Evolutionary conservation across 1,140 invertebrate species (phyloP), one percentile per base, ranked within the genome.

Genomic region (Octopus sinensis): DNA sequence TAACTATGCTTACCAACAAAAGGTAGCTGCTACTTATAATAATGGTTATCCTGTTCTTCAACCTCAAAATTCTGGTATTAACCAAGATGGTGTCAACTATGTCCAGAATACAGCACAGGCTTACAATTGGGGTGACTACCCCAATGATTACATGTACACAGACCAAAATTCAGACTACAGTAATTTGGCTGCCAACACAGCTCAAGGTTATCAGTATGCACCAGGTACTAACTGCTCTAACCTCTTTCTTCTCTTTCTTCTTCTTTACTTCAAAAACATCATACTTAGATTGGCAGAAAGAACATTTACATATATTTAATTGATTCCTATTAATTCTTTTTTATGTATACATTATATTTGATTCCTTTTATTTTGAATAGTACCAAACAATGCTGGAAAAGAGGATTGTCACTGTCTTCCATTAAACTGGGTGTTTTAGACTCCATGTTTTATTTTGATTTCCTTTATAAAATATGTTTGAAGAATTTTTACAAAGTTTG

Each of bases 1-100:
- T 43, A 77, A 77, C 43, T 77, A 30, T 77, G 76, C 23, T 43
- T 77, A 77, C 52, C 30, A 51, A 77, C 76, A 77, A 77, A 77
- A 77, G n/a, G 68, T 73, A n/a, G 68, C 68, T 73, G 68, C 68
- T 13, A 43, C 30, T 43, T 73, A 73, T 17, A 13, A 17, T 73
- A 73, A 73, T 73, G 13, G 68, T n/a, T 73, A 73, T 13, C 9
- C 68, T 6, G 17, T 73, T 13, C 68, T n/a, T 13, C 30, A 73
- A n/a, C 68, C 17, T 13, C 68, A 73, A 23, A 23, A n/a, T 6
- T 77, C 76, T 52, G 43, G 30, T 6, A 73, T 23, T n/a, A n/a
- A 73, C 13, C 6, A 23, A 53, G 30, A 77, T 43, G 17, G 17
- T 13, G 17, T 13, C 17, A 77, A 51, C 17, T 52, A 77, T 77